phyloP scores from a whole-genome alignment of 2,888 invertebrate genomes.

The Seladonia tumulorum region DNA sequence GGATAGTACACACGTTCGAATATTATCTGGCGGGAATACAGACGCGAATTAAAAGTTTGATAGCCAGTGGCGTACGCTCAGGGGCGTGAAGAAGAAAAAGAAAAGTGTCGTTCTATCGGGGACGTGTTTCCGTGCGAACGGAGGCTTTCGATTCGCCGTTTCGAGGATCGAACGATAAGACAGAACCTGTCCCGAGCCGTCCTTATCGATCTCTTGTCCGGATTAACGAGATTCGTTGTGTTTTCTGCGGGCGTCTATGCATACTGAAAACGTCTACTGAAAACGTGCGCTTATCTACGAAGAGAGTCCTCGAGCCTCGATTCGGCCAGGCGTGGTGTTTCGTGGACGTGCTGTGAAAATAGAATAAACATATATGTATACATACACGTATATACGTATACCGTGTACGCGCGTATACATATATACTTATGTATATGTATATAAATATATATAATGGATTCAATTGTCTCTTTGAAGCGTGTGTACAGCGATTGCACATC shows the following conservation, averaged over 20 bases:
- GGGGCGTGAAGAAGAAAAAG: neutral
- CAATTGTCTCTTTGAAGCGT: conserved; percentile 63
- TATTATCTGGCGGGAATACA: neutral
- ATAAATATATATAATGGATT: conserved; percentile 36
- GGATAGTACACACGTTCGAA: neutral
- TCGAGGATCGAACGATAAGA: neutral
- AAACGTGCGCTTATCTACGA: neutral
- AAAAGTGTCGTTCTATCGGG: neutral
- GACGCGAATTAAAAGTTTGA: neutral
- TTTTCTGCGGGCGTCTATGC: neutral
- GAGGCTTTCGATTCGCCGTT: neutral
- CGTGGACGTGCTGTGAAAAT: conserved; percentile 65
- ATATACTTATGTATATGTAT: neutral
- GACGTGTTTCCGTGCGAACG: neutral
- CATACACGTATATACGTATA: neutral
- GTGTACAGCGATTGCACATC: conserved; percentile 70
- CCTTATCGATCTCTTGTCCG: neutral
- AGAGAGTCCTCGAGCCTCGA: conserved; percentile 31
- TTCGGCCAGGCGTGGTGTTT: conserved; percentile 47
- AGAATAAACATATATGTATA: conserved; percentile 21
- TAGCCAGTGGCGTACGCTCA: conserved; percentile 1
- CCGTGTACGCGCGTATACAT: neutral
- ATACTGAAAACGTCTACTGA: neutral
- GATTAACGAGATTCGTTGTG: neutral
- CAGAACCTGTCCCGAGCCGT: neutral